Base-by-base conservation (phyloP, 2,113 vertebrate genomes). In the Chloropsis cyanopogon region DNA sequence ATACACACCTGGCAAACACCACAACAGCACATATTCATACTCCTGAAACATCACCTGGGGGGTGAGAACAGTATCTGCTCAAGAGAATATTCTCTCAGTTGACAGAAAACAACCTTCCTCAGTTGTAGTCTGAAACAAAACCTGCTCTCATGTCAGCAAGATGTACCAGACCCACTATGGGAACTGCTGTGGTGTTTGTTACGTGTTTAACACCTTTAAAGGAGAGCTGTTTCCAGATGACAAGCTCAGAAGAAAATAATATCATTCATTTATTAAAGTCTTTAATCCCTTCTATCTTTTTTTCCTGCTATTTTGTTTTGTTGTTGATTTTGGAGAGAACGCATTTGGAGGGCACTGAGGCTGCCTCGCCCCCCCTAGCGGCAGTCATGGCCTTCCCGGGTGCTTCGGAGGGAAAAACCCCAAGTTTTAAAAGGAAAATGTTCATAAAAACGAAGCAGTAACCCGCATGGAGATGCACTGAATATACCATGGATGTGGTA, bases 281-380 rank as follows among this genome's bases (percentile, higher is more conserved):
- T 70, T 90, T 84, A 90, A 88, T 91, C 37, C 56, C 31, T 37
- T 76, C 88, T 52, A 35, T 66, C 41, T 59, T 77, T 66, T 50
- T 47, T 33, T 3, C 39, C 53, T 39, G 68, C n/a, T 94, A 50
- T 93, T 86, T 82, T 87, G 92, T 94, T 89, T 81, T 70, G 75
- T 37, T 92, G 88, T 57, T 88, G 88, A 39, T 94, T 97, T 75
- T 76, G 64, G 82, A 86, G 60, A 82, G 57, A 50, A 88, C 84
- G 82, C 49, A 0, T 59, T 75, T 31, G 26, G 60, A 90, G 44
- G 73, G 68, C 16, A 60, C 50, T 56, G 17, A 75, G 88, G 90
- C 69, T 92, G 90, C 29, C 78, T 71, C 87, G 25, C 76, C 61
- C 84, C 96, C 96, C 59, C 97, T 97, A 85, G 95, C 22, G 96